Evolutionary conservation across 2,113 vertebrate genomes (phyloP).

Genomic region (Motacilla alba): DNA sequence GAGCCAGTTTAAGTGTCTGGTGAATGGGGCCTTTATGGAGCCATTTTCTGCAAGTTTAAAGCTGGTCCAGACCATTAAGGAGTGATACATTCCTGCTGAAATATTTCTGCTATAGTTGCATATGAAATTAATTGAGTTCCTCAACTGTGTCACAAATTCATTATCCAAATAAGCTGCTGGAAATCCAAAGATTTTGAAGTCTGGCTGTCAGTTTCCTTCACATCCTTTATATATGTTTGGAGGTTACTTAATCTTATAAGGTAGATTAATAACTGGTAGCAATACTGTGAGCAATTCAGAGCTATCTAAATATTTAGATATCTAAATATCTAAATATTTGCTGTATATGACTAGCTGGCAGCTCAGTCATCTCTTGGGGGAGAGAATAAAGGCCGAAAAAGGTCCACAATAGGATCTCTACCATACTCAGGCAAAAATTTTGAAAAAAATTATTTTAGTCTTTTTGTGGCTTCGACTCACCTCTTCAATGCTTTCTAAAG

Average conservation of each 20-base stretch:
- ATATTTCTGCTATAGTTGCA: neutral
- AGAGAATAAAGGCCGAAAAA: neutral
- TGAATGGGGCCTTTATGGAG: neutral
- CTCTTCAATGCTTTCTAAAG: neutral
- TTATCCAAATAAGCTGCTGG: neutral
- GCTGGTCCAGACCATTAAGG: neutral
- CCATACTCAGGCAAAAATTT: neutral
- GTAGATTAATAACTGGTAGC: neutral
- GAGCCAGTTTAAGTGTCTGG: neutral
- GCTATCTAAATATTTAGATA: neutral
- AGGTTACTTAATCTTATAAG: neutral
- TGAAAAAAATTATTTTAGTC: rapidly evolving
- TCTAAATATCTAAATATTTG: too few relatives aligned
- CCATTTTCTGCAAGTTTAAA: neutral
- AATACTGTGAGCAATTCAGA: neutral
- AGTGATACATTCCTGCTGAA: neutral
- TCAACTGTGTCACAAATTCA: neutral
- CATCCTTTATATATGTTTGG: neutral
- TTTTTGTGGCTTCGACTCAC: neutral
- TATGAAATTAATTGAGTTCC: neutral
- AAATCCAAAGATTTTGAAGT: neutral
- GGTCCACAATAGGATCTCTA: neutral
- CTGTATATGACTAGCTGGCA: neutral
- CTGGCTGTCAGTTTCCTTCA: neutral
- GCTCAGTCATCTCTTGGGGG: neutral